Evolutionary conservation across 2,113 vertebrate species (phyloP).

Genomic region (Gymnobelideus leadbeateri): DNA sequence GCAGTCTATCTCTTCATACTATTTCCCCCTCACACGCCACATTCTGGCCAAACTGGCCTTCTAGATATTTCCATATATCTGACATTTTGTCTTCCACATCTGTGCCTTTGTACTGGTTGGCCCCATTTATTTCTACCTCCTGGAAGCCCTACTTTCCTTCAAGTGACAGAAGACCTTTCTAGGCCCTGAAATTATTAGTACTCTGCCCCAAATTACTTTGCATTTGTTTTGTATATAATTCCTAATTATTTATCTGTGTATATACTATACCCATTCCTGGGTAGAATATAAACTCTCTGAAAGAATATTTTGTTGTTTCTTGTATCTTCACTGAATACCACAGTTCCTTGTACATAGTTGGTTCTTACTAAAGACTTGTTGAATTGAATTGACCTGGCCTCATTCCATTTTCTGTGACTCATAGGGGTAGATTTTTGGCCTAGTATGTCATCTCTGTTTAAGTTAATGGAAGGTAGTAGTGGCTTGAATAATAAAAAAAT

Average conservation of each 20-base stretch:
- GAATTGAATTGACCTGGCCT: neutral
- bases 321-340: neutral
- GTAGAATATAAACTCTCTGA: neutral
- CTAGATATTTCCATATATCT: neutral
- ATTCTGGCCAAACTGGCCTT: neutral
- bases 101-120: neutral
- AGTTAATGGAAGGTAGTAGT: neutral
- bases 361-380: neutral
- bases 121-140: neutral
- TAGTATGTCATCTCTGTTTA: neutral
- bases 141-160: neutral
- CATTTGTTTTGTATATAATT: neutral
- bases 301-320: neutral
- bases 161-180: neutral
- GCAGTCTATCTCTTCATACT: neutral
- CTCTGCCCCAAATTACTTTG: neutral
- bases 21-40: neutral
- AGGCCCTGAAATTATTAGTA: neutral
- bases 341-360: neutral
- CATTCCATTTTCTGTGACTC: neutral
- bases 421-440: neutral
- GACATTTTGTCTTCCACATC: neutral
- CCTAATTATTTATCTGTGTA: neutral
- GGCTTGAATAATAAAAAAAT: neutral
- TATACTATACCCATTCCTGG: neutral